These are phyloP conservation scores for Eutolmus rufibarbis DNA, from an alignment of 2,888 invertebrate species.

Conservation along the genomic window DNA sequence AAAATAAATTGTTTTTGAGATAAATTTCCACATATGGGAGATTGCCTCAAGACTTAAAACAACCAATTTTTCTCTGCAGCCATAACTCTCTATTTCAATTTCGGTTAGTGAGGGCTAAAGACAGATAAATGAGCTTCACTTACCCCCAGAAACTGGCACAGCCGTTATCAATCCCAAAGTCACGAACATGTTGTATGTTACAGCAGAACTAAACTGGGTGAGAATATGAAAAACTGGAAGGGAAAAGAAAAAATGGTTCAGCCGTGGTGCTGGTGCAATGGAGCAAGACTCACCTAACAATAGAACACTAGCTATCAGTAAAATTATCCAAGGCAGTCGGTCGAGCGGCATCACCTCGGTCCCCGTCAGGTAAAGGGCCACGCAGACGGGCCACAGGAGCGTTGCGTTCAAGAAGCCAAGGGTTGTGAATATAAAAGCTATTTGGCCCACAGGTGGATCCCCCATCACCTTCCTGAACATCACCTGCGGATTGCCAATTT, in stretches of 20 bases:
- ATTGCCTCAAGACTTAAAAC: not conserved
- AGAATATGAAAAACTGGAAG: slow-evolving; percentile 85
- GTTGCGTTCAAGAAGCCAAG: slow-evolving; percentile 88
- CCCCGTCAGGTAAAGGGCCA: slow-evolving; percentile 85
- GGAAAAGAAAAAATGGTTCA: not conserved
- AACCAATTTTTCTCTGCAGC: not conserved
- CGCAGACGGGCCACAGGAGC: slow-evolving; percentile 89
- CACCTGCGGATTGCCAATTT: slow-evolving; percentile 69
- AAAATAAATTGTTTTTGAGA: not conserved
- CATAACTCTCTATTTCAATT: not conserved
- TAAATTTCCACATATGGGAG: not conserved
- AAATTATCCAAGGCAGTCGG: slow-evolving; percentile 85
- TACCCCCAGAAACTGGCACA: slow-evolving; percentile 94
- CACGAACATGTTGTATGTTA: slow-evolving; percentile 94
- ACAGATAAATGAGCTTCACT: slow-evolving; percentile 51
- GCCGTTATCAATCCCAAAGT: slow-evolving; percentile 93
- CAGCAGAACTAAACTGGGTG: slow-evolving; percentile 91
- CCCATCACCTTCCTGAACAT: slow-evolving; percentile 94
- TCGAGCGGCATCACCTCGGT: slow-evolving; percentile 84
- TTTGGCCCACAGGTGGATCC: slow-evolving; percentile 89
- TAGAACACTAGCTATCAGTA: slow-evolving; percentile 80
- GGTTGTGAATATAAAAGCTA: slow-evolving; percentile 91
- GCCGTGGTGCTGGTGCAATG: not conserved
- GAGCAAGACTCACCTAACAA: slow-evolving; percentile 70
- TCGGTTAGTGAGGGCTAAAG: not conserved